Percentiles rank a stretch among this genome's conserved stretches.
Conservation (phyloP, 2,888 invertebrate species). For the Electrophaes corylata region DNA sequence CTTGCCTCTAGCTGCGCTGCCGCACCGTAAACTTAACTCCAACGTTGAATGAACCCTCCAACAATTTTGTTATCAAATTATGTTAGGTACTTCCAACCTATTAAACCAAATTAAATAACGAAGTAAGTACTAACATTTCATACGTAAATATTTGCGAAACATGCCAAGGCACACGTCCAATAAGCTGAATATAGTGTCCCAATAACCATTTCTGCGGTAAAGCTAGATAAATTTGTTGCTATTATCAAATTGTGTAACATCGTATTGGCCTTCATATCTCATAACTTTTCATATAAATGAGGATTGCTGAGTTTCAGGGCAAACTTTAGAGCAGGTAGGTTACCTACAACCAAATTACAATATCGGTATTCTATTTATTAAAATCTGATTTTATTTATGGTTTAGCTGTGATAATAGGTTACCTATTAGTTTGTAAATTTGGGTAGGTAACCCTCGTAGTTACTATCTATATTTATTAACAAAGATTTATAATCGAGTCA, state of each 20-base stretch:
- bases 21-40: conserved; percentile 19
- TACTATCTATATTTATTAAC: too few relatives aligned
- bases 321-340: background rate
- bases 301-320: conserved; percentile 24
- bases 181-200: conserved; percentile 49
- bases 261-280: conserved; percentile 38
- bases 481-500: too few relatives aligned
- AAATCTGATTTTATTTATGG: too few relatives aligned
- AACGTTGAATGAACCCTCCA: conserved; percentile 1
- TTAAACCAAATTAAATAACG: conserved; percentile 12
- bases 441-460: too few relatives aligned
- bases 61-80: background rate
- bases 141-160: conserved; percentile 29
- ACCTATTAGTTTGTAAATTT: too few relatives aligned
- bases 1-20: conserved; percentile 18
- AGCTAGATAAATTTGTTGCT: conserved; percentile 41
- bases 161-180: conserved; percentile 34
- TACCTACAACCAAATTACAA: background rate
- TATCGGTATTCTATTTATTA: too few relatives aligned
- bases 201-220: conserved; percentile 48
- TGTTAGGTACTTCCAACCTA: background rate
- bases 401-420: too few relatives aligned
- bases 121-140: conserved; percentile 5
- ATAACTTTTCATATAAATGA: conserved; percentile 39
- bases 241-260: conserved; percentile 41